These are phyloP conservation scores for Drosophila miranda DNA, from an alignment of 1,140 invertebrate species.

Conservation along the genomic window DNA sequence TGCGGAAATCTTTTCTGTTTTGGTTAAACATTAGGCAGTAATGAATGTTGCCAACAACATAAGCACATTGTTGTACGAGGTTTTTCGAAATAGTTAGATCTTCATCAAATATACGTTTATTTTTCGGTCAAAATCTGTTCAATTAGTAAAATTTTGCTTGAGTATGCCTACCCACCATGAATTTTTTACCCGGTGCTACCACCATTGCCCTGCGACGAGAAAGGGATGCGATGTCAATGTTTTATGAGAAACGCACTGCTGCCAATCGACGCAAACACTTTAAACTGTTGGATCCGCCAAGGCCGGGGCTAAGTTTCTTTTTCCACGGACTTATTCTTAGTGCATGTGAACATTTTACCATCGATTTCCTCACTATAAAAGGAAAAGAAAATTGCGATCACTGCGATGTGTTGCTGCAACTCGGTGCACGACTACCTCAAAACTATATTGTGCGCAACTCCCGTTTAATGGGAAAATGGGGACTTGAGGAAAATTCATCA, in stretches of 20 bases:
- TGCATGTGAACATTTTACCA: constrained; percentile 60
- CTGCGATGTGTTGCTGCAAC: constrained; percentile 88
- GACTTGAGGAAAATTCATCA: constrained; percentile 85
- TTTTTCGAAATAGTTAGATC: background rate
- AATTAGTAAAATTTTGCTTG: constrained; percentile 2
- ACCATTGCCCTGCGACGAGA: constrained; percentile 31
- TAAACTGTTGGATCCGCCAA: constrained; percentile 18
- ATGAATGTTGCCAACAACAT: too few species aligned
- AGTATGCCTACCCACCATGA: constrained; percentile 32
- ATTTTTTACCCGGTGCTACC: constrained; percentile 48
- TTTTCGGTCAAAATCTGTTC: constrained; percentile 32
- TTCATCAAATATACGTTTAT: background rate
- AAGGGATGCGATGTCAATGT: constrained; percentile 53
- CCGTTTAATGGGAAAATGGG: constrained; percentile 84
- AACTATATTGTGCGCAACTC: constrained; percentile 89
- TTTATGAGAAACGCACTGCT: constrained; percentile 54
- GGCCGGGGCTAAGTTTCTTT: constrained; percentile 58
- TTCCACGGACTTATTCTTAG: constrained; percentile 50
- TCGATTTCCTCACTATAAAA: constrained; percentile 39
- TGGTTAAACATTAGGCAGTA: too few species aligned
- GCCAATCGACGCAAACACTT: constrained; percentile 29
- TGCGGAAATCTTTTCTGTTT: too few species aligned
- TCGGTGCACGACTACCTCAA: constrained; percentile 88
- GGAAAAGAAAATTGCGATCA: background rate
- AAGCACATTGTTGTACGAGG: too few species aligned